Conservation (phyloP, 2,797 vertebrate species). For the Euthynnus affinis region DNA sequence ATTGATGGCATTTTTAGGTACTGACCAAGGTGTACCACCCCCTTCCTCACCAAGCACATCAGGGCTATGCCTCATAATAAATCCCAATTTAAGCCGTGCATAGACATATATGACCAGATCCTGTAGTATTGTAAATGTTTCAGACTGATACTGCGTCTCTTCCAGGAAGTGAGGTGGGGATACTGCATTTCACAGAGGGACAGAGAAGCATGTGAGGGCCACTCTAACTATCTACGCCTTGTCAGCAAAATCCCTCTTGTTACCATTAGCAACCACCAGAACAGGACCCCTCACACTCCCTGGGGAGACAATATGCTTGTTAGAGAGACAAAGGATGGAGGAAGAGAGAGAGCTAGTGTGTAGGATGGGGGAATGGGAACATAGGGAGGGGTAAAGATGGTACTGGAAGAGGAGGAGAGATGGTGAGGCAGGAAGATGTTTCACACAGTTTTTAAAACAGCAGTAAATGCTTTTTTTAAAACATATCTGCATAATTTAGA, state of each 20-base stretch:
- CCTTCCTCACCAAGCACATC: background rate
- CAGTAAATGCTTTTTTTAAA: too few relatives aligned
- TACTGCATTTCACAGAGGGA: slow-evolving; percentile 30
- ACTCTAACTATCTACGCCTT: slow-evolving; percentile 58
- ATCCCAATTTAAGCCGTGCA: slow-evolving; percentile 9
- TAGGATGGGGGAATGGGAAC: slow-evolving; percentile 39
- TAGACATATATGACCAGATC: background rate
- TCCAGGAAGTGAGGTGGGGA: slow-evolving; percentile 6
- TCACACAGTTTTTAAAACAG: slow-evolving; percentile 18
- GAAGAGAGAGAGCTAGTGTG: slow-evolving; percentile 26
- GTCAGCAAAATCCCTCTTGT: slow-evolving; percentile 76
- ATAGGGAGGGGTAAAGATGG: slow-evolving; percentile 38
- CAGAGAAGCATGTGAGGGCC: slow-evolving; percentile 51
- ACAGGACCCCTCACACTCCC: slow-evolving; percentile 62
- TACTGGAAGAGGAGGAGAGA: slow-evolving; percentile 13
- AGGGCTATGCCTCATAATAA: background rate
- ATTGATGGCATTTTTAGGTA: background rate
- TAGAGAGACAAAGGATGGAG: slow-evolving; percentile 64
- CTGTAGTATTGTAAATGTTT: background rate
- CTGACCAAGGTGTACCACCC: background rate
- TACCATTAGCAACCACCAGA: slow-evolving; percentile 77
- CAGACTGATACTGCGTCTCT: background rate
- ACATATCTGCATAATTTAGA: slow-evolving; percentile 12
- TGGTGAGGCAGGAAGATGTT: slow-evolving; percentile 4
- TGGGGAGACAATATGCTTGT: slow-evolving; percentile 74